These are phyloP conservation scores for Drosophila borborema DNA, from an alignment of 2,888 invertebrate genomes.

Conservation along the genomic window DNA sequence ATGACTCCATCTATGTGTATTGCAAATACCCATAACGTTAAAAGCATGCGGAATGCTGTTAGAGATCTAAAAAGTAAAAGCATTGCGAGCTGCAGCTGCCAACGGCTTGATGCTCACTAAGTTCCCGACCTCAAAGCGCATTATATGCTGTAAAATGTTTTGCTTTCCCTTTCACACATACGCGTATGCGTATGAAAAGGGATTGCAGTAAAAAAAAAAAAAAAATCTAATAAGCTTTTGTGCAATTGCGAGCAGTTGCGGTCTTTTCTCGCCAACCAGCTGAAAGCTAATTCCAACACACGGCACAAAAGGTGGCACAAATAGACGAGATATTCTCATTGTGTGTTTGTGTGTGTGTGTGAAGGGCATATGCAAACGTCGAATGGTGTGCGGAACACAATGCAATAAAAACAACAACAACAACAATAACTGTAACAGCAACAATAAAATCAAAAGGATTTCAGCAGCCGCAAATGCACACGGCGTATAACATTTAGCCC, in stretches of 20 bases:
- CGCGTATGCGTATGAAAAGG: not conserved
- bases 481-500: conserved; percentile 75
- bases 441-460: conserved; percentile 68
- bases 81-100: conserved; percentile 28
- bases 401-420: conserved; percentile 36
- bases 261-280: conserved; percentile 49
- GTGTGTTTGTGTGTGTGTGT: conserved; percentile 18
- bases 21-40: not conserved
- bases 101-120: conserved; percentile 47
- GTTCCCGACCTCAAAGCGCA: conserved; percentile 71
- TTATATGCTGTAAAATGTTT: conserved; percentile 67
- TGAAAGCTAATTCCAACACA: conserved; percentile 78
- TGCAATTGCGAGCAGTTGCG: conserved; percentile 69
- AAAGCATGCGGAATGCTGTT: not conserved
- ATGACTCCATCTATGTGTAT: not conserved
- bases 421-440: conserved; percentile 53
- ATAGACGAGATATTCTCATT: conserved; percentile 37
- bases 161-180: conserved; percentile 45
- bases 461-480: conserved; percentile 72
- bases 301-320: conserved; percentile 70
- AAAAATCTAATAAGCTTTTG: conserved; percentile 73
- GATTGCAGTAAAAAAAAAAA: conserved; percentile 5
- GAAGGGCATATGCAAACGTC: conserved; percentile 54
- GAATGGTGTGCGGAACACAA: conserved; percentile 54
- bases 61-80: not conserved